phyloP scores from a whole-genome alignment of 2,113 vertebrate genomes.

The Pollachius pollachius region DNA sequence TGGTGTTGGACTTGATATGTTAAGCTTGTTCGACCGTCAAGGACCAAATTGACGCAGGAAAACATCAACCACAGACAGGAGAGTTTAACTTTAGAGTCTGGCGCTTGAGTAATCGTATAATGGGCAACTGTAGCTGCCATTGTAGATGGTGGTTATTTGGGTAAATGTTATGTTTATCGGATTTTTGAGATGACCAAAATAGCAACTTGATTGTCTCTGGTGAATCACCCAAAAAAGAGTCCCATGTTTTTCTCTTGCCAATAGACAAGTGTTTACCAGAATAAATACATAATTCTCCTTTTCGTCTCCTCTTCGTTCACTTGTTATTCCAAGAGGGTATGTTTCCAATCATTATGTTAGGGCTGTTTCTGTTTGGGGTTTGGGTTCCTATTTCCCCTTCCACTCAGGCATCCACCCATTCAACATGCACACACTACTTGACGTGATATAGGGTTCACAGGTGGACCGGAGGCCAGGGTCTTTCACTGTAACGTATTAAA shows the following conservation, averaged over 20 bases:
- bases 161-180: conserved; percentile 31
- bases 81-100: conserved; percentile 35
- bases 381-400: no score
- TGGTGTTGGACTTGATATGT: no score
- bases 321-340: no score
- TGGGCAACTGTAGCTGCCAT: conserved; percentile 28
- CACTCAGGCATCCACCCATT: no score
- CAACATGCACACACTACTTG: no score
- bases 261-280: conserved; percentile 38
- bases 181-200: conserved; percentile 31
- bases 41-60: conserved; percentile 6
- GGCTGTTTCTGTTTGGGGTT: no score
- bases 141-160: conserved; percentile 32
- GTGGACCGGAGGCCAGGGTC: no score
- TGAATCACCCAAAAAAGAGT: conserved; percentile 38
- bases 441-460: no score
- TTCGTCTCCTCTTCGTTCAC: no score
- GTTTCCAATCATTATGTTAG: no score
- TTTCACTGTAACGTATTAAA: conserved; percentile 30
- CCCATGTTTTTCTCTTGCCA: conserved; percentile 48
- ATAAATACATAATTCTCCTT: conserved; percentile 43
- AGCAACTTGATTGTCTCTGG: conserved; percentile 39
- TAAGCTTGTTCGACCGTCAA: no score
- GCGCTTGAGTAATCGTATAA: conserved; percentile 13
- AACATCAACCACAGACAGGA: conserved; percentile 22